Conservation (phyloP, 2,797 vertebrate species). For the Cryptoprocta ferox region DNA sequence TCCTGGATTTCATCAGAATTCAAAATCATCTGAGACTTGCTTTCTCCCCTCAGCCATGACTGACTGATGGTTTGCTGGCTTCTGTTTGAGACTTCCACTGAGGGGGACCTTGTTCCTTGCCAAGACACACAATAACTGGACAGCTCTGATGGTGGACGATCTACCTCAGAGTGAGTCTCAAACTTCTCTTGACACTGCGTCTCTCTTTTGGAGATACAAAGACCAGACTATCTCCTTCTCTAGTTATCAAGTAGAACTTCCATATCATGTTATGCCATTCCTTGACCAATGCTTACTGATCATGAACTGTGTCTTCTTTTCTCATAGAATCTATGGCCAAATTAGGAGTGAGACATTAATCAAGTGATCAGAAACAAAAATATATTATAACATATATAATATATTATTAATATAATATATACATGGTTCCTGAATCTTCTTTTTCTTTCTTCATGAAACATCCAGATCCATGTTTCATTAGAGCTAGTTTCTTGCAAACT, state of each 20-base stretch:
- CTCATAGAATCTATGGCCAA: background rate
- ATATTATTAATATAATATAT: background rate
- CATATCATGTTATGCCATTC: background rate
- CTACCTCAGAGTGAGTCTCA: background rate
- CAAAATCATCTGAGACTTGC: constrained; percentile 24
- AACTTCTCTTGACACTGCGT: background rate
- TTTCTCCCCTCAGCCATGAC: background rate
- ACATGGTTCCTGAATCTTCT: background rate
- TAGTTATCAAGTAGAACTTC: background rate
- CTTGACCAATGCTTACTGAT: background rate
- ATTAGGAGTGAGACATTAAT: background rate
- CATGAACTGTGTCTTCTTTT: background rate
- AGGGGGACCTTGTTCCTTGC: background rate
- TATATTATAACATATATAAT: no score
- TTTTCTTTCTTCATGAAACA: background rate
- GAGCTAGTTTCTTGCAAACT: background rate
- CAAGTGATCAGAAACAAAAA: background rate
- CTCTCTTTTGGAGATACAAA: background rate
- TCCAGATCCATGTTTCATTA: background rate
- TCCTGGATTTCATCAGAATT: constrained; percentile 60
- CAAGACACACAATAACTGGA: background rate
- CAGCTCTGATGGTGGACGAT: background rate
- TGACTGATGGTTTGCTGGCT: background rate
- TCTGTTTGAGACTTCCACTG: background rate
- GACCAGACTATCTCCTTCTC: background rate